Evolutionary conservation across 1,140 invertebrate genomes (phyloP).

Genomic region (Solenopsis fugax): DNA sequence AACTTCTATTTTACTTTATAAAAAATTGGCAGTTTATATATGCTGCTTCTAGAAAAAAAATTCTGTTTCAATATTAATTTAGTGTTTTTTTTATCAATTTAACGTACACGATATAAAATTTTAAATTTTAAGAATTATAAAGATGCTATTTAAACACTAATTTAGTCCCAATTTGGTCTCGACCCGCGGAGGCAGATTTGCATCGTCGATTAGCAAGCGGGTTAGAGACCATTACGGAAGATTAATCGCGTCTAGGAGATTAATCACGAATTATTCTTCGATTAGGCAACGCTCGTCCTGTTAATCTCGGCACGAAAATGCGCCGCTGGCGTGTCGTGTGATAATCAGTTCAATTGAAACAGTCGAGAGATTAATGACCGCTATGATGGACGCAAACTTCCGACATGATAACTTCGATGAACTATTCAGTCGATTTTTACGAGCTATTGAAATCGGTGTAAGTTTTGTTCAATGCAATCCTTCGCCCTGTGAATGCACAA

Average conservation of each 20-base stretch:
- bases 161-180: not conserved
- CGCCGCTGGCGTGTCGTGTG: constrained; percentile 53
- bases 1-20: not conserved
- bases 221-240: constrained; percentile 51
- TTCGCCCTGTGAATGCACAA: not conserved
- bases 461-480: not conserved
- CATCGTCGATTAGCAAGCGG: constrained; percentile 28
- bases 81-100: not conserved
- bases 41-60: not conserved
- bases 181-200: not conserved
- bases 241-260: constrained; percentile 59
- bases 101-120: not conserved
- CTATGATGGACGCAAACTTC: not conserved
- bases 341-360: constrained; percentile 64
- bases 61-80: not conserved
- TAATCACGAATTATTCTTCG: constrained; percentile 65
- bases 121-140: not conserved
- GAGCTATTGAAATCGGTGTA: not conserved
- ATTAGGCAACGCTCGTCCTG: constrained; percentile 58
- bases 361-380: constrained; percentile 49
- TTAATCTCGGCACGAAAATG: constrained; percentile 61
- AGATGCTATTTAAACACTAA: not conserved
- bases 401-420: not conserved
- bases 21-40: not conserved
- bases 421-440: constrained; percentile 1